Conservation (phyloP, 2,113 vertebrate genomes). For the Hepsetus odoe region DNA sequence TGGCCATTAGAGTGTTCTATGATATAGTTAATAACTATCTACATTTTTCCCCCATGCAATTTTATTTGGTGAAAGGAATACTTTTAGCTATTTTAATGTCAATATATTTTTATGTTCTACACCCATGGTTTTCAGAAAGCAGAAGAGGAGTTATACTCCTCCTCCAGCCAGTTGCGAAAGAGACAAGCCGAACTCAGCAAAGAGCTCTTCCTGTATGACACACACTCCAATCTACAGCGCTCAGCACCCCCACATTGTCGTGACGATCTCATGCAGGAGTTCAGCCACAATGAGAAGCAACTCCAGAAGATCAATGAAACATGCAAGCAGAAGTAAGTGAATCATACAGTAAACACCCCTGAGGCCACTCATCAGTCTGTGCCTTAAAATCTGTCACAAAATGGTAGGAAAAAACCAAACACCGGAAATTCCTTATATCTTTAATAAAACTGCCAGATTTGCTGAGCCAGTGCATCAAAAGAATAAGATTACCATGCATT, state of each 20-base stretch:
- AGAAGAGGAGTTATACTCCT: constrained; percentile 92
- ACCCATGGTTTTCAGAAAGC: constrained; percentile 73
- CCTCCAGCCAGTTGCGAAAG: constrained; percentile 84
- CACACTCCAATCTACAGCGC: constrained; percentile 77
- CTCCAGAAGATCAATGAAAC: constrained; percentile 77
- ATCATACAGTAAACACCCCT: too few relatives aligned
- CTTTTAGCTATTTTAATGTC: too few relatives aligned
- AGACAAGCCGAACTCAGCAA: constrained; percentile 81
- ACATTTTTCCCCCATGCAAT: too few relatives aligned
- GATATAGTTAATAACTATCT: too few relatives aligned
- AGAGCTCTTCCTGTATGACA: constrained; percentile 87
- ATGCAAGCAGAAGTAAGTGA: constrained; percentile 77
- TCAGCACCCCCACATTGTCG: constrained; percentile 55
- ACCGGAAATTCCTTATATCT: background rate
- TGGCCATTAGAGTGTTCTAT: too few relatives aligned
- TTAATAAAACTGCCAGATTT: too few relatives aligned
- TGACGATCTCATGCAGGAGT: constrained; percentile 79
- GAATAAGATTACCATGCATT: too few relatives aligned
- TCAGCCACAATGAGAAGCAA: constrained; percentile 79
- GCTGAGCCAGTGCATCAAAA: too few relatives aligned
- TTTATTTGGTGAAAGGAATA: too few relatives aligned
- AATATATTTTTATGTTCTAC: background rate
- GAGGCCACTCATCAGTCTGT: background rate
- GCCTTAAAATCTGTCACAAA: background rate
- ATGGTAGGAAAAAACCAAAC: background rate